These are phyloP conservation scores for Macrochelys suwanniensis DNA, from an alignment of 2,797 vertebrate genomes.

Conservation along the genomic window DNA sequence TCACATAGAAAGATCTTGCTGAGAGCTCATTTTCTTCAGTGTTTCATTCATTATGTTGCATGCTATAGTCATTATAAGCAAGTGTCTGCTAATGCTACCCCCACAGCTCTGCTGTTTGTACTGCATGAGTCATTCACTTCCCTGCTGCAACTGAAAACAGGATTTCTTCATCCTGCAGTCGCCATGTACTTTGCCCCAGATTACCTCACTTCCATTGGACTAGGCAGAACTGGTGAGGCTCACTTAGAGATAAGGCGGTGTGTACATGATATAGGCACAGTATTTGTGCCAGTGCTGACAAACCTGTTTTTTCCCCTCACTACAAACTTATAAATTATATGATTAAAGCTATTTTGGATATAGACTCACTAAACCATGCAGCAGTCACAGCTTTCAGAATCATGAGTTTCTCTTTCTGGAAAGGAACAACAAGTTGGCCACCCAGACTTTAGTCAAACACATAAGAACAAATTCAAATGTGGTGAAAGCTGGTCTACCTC, in stretches of 20 bases:
- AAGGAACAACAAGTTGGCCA: background rate
- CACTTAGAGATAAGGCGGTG: constrained; percentile 21
- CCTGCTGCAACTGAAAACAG: constrained; percentile 31
- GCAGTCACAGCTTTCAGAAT: constrained; percentile 1
- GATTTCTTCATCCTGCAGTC: constrained; percentile 43
- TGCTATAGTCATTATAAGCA: background rate
- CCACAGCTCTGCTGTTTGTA: constrained; percentile 41
- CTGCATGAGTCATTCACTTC: constrained; percentile 31
- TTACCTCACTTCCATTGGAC: constrained; percentile 25
- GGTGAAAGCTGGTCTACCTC: constrained; percentile 6
- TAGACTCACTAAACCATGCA: background rate
- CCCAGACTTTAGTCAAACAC: background rate
- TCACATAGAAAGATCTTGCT: background rate
- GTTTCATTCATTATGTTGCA: constrained; percentile 50
- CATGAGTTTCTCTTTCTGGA: background rate
- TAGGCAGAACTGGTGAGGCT: constrained; percentile 45
- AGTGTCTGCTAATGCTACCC: constrained; percentile 30
- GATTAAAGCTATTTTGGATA: background rate
- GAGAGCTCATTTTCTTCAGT: background rate
- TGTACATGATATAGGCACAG: background rate
- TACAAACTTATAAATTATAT: background rate
- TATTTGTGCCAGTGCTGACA: constrained; percentile 38
- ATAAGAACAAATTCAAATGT: constrained; percentile 23
- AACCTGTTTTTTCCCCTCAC: constrained; percentile 12
- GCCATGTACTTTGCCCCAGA: constrained; percentile 33